These are phyloP conservation scores for Agapornis roseicollis DNA, from an alignment of 2,113 vertebrate genomes.

Conservation along the genomic window DNA sequence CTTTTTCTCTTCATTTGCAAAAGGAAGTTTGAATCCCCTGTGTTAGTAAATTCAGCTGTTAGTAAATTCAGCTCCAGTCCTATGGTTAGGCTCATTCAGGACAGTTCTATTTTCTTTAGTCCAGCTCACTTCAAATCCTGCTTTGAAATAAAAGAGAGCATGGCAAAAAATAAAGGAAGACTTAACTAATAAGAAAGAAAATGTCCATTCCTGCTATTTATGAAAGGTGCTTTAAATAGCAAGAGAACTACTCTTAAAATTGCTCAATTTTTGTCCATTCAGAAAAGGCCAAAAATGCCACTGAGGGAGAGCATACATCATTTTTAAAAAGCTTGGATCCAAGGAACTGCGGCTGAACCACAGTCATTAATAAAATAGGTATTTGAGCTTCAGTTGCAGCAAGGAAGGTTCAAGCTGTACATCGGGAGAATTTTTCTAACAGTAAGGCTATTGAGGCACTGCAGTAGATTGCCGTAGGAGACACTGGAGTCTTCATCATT, in stretches of 20 bases:
- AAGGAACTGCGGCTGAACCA: background rate
- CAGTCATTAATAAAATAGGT: background rate
- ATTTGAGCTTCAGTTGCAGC: conserved; percentile 2
- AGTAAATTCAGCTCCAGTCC: background rate
- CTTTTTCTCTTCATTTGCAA: background rate
- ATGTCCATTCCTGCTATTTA: background rate
- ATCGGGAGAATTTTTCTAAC: background rate
- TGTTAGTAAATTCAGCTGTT: background rate
- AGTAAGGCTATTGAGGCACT: background rate
- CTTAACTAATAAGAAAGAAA: background rate
- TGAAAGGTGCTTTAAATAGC: background rate
- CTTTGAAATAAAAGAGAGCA: background rate
- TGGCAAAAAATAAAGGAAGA: background rate
- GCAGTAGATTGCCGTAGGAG: background rate
- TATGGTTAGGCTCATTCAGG: background rate
- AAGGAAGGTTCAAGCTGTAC: background rate
- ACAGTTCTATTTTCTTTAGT: background rate
- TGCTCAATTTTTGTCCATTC: background rate
- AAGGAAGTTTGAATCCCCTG: background rate
- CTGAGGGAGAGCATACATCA: background rate
- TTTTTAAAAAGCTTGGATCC: background rate
- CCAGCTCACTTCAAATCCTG: background rate
- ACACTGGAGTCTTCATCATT: background rate
- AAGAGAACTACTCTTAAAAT: background rate
- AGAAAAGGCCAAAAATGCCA: background rate